A percentile compares a stretch with the other conserved stretches of the same genome.
These are phyloP conservation scores for Megalops cyprinoides DNA, from an alignment of 2,797 vertebrate species.

Conservation along the genomic window DNA sequence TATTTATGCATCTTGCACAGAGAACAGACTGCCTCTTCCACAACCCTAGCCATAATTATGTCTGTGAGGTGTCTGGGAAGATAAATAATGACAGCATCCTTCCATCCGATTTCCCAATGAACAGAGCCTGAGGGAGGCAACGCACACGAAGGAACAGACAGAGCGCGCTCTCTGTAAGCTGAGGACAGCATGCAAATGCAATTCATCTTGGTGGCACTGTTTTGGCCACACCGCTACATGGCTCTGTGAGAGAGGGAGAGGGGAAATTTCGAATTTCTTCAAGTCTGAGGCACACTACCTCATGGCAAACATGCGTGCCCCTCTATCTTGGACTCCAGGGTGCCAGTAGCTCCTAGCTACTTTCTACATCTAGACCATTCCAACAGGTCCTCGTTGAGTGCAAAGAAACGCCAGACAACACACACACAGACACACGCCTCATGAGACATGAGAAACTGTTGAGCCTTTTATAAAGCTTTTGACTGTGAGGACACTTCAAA, in stretches of 20 bases:
- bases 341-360: no score
- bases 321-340: no score
- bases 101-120: constrained; percentile 7
- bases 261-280: background rate
- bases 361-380: no score
- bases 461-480: no score
- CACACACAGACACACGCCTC: background rate
- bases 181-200: no score
- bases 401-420: background rate
- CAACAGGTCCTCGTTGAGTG: no score
- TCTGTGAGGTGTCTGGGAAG: constrained; percentile 10
- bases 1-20: background rate
- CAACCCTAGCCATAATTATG: background rate
- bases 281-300: background rate
- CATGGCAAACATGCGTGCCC: background rate
- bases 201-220: background rate
- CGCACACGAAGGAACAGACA: background rate
- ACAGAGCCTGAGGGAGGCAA: background rate
- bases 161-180: background rate
- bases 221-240: background rate
- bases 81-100: background rate
- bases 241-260: background rate
- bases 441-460: no score
- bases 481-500: no score
- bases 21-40: background rate